These are phyloP conservation scores for Chromoteleia sp. DNA, from an alignment of 2,888 invertebrate species.

Conservation along the genomic window DNA sequence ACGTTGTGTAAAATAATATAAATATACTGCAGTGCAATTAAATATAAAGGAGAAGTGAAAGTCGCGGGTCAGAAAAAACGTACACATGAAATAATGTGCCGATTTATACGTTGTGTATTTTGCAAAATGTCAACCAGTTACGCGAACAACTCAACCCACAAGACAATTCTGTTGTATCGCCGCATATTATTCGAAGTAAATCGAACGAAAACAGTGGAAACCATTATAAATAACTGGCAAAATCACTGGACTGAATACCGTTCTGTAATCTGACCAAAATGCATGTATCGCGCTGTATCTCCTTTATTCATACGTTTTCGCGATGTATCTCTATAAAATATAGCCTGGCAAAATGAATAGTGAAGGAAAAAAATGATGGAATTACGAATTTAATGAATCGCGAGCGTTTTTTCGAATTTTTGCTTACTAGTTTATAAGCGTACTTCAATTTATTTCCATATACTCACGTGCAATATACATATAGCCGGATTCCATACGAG, in stretches of 20 bases:
- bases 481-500: slow-evolving; percentile 88
- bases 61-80: no score
- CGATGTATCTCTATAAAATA: slow-evolving; percentile 54
- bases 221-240: slow-evolving; percentile 65
- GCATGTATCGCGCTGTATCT: slow-evolving; percentile 50
- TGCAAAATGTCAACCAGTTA: slow-evolving; percentile 52
- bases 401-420: slow-evolving; percentile 32
- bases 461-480: slow-evolving; percentile 91
- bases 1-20: no score
- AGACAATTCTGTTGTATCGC: slow-evolving; percentile 57
- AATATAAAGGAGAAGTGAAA: no score
- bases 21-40: background rate
- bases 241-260: slow-evolving; percentile 63
- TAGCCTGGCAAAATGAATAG: slow-evolving; percentile 41
- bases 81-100: slow-evolving; percentile 43
- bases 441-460: slow-evolving; percentile 35
- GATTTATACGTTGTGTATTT: slow-evolving; percentile 42
- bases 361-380: slow-evolving; percentile 31
- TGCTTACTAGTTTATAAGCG: slow-evolving; percentile 21
- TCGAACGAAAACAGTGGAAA: slow-evolving; percentile 66
- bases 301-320: slow-evolving; percentile 61
- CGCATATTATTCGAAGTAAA: slow-evolving; percentile 59
- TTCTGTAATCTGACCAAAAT: slow-evolving; percentile 62
- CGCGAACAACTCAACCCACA: slow-evolving; percentile 44
- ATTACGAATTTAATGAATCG: slow-evolving; percentile 57